Conservation (phyloP, 1,140 invertebrate species). For the Antheraea pernyi region DNA sequence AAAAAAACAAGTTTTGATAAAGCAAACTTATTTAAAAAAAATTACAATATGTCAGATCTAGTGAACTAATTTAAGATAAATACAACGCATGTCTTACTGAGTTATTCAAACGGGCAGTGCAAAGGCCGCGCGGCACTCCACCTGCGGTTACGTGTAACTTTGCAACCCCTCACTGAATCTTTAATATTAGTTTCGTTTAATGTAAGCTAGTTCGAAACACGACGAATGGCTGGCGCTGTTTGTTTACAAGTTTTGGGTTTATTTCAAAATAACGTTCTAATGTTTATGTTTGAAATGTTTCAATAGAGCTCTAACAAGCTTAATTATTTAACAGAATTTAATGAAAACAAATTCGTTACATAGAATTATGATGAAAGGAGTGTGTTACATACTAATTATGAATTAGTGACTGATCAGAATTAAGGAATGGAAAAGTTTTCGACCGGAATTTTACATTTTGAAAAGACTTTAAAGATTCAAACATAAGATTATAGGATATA, state of each 20-base stretch:
- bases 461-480: too few relatives aligned
- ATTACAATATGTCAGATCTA: slow-evolving; percentile 23
- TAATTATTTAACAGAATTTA: neutral
- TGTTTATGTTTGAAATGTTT: neutral
- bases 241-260: slow-evolving; percentile 31
- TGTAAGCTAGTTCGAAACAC: slow-evolving; percentile 62
- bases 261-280: neutral
- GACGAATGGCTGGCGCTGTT: slow-evolving; percentile 37
- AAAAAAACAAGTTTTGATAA: too few relatives aligned
- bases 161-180: slow-evolving; percentile 73
- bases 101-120: slow-evolving; percentile 60
- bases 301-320: neutral
- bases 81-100: slow-evolving; percentile 36
- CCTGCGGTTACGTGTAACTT: slow-evolving; percentile 74
- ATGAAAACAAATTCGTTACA: neutral
- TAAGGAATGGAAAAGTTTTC: too few relatives aligned
- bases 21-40: too few relatives aligned
- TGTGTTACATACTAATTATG: too few relatives aligned
- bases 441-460: too few relatives aligned
- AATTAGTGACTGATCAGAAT: too few relatives aligned
- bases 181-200: slow-evolving; percentile 76
- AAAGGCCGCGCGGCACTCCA: slow-evolving; percentile 51
- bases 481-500: too few relatives aligned
- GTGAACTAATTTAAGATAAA: slow-evolving; percentile 14
- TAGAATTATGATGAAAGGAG: too few relatives aligned